phyloP scores from a whole-genome alignment of 2,113 vertebrate genomes.

The Suricata suricatta region DNA sequence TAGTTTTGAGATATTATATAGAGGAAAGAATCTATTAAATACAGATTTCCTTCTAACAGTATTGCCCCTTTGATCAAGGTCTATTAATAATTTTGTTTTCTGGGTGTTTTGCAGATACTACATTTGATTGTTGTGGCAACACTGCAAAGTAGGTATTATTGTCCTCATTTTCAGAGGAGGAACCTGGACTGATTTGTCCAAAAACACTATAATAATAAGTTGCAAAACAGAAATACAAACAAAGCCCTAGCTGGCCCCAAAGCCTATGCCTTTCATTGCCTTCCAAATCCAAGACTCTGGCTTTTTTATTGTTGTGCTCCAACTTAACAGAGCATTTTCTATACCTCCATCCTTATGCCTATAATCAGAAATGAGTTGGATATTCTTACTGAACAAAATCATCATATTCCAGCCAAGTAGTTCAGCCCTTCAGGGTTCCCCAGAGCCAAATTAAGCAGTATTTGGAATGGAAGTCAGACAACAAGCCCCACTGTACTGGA shows the following conservation, averaged over 20 bases:
- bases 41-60: not conserved
- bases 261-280: not conserved
- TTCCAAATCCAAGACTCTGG: not conserved
- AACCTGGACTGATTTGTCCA: not conserved
- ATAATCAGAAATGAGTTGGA: not conserved
- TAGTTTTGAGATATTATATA: not conserved
- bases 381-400: not conserved
- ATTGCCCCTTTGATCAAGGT: not conserved
- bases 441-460: not conserved
- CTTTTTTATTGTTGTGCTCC: not conserved
- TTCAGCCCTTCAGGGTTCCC: not conserved
- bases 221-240: not conserved
- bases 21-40: not conserved
- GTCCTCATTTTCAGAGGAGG: not conserved
- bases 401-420: not conserved
- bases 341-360: not conserved
- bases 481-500: not conserved
- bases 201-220: not conserved
- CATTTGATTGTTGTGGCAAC: not conserved
- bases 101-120: not conserved
- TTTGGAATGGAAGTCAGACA: constrained; percentile 41
- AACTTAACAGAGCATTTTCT: constrained; percentile 1
- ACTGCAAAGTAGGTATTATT: not conserved
- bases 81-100: not conserved
- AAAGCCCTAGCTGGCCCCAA: not conserved